Base-by-base conservation (phyloP, 2,888 invertebrate genomes). In the Eilema depressum region DNA sequence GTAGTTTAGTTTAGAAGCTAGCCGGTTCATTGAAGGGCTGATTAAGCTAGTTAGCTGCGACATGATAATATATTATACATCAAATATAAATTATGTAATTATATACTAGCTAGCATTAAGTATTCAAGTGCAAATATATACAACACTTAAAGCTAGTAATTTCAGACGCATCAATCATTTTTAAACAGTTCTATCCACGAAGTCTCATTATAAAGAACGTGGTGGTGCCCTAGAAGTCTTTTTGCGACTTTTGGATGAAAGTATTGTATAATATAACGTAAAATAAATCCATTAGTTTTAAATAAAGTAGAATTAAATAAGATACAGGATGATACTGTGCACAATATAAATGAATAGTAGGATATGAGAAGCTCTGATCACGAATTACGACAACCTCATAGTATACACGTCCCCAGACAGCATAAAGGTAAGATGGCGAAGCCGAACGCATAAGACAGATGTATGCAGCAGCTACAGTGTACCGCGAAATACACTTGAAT, bases 81-180 rank as follows among this genome's bases (percentile, higher is more conserved):
- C 23, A 63, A 11, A 69, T 66, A 69, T 28, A 53, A 25, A 53
- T 26, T 33, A 63, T 47, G 37, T 59, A 7, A 59, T 25, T 69
- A 61, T 30, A 60, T 53, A 57, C 63, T 28, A 60, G 30, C 7
- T 41, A 70, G 17, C 23, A 47, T 79, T 82, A 82, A 79, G 82
- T 80, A 82, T 82, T 69, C 63, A 73, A 63, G 80, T 82, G 80
- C 82, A 75, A 70, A 69, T 79, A 81, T 82, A 71, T 77, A 77
- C 70, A 82, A 70, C 26, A 10, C 63, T 70, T 77, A 79, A 75
- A 30, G 23, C 64, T 65, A 65, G 28, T n/a, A 30, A 47, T 5
- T n/a, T 30, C 8, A 28, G 53, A 14, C 59, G 8, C n/a, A 53
- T 53, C 53, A 56, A 23, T 64, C 8, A 23, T 28, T n/a, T 30